phyloP scores from a whole-genome alignment of 1,140 invertebrate genomes.

The Platyscapa corneri region DNA sequence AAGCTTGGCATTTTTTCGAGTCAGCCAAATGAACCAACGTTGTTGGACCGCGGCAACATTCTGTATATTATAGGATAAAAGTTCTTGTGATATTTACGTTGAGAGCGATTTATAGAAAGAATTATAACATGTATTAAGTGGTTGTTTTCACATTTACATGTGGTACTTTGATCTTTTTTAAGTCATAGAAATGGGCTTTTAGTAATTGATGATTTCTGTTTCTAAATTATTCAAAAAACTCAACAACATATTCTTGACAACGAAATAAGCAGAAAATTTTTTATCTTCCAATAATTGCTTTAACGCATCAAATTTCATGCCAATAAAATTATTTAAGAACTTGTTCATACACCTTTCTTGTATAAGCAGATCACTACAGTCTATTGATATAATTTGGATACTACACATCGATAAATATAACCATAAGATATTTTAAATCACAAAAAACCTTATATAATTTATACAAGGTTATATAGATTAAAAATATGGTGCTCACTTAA shows the following conservation, averaged over 20 bases:
- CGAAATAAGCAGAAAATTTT: neutral
- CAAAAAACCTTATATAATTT: slow-evolving; percentile 33
- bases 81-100: slow-evolving; percentile 47
- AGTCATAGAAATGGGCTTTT: neutral
- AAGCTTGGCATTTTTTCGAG: slow-evolving; percentile 45
- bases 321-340: neutral
- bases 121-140: slow-evolving; percentile 25
- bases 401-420: neutral
- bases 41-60: slow-evolving; percentile 33
- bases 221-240: neutral
- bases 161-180: neutral
- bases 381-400: slow-evolving; percentile 7
- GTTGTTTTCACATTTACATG: slow-evolving; percentile 33
- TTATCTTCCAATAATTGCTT: neutral
- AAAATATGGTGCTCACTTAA: neutral
- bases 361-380: slow-evolving; percentile 17
- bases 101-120: neutral
- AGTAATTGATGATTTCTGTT: neutral
- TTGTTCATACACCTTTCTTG: neutral
- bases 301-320: neutral
- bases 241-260: neutral
- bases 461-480: neutral
- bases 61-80: slow-evolving; percentile 43
- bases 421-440: slow-evolving; percentile 34
- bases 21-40: slow-evolving; percentile 37